Evolutionary conservation across 2,113 vertebrate species (phyloP), one percentile per base, ranked within the genome.

Genomic region (Pachypanchax playfairii): DNA sequence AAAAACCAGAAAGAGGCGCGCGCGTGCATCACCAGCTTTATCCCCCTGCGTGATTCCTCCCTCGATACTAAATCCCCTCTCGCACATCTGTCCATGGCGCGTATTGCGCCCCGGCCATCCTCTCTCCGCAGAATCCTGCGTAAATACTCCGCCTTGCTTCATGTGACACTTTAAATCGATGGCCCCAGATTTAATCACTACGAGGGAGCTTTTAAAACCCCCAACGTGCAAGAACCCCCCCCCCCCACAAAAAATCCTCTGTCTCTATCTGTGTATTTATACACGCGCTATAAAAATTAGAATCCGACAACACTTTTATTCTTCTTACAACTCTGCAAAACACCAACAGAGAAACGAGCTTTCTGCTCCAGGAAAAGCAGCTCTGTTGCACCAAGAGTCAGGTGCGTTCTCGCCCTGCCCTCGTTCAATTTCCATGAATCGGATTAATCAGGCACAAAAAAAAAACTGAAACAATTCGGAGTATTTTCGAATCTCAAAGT

Each of bases 81-180:
- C 47, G 26, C 88, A 87, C 88, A 90, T 90, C 88, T 90, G 88
- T 87, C 88, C 77, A 82, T 72, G 75, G 80, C 82, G 77, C 85
- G 73, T 29, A 67, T 75, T 65, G 58, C 67, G 69, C 58, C 66
- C 60, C 28, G 60, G 73, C 68, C 70, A 64, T 71, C 78, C 70
- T 59, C 11, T 65, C 73, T 55, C 57, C 44, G 62, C 62, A 77
- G 47, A 55, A 67, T 44, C 41, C 55, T 21, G 33, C 69, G 59
- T 36, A 64, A 67, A 76, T 18, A 69, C 56, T n/a, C 51, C 66
- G 17, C 56, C 69, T 26, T 56, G 43, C 61, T 83, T 73, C 36
- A 29, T 44, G 43, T 58, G 71, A 67, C 71, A 78, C 80, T 82
- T 77, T 68, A 44, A 67, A 84, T 79, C 73, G 44, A 33, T 10